phyloP scores from a whole-genome alignment of 2,113 vertebrate species.

The Chrysemys picta region DNA sequence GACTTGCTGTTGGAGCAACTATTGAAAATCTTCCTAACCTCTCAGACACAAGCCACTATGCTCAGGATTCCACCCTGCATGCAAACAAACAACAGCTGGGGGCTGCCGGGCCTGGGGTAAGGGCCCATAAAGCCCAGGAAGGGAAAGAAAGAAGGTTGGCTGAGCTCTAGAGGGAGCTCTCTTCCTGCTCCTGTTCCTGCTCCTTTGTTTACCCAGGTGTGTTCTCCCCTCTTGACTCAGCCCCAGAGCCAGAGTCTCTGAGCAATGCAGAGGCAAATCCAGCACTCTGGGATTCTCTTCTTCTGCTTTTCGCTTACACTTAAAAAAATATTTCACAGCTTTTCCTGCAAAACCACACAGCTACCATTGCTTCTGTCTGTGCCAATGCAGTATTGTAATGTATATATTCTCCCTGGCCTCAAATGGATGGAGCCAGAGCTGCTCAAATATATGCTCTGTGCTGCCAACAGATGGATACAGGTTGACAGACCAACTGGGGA shows the following conservation, averaged over 20 bases:
- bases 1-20: not conserved
- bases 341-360: not conserved
- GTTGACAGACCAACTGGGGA: not conserved
- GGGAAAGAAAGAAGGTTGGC: not conserved
- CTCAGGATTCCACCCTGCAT: not conserved
- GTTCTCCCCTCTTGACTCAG: not conserved
- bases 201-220: conserved; percentile 1
- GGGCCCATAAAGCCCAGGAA: not conserved
- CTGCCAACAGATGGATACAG: not conserved
- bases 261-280: not conserved
- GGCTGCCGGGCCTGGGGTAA: not conserved
- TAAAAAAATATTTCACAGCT: not conserved
- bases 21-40: not conserved
- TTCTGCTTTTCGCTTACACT: not conserved
- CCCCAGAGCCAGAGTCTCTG: not conserved
- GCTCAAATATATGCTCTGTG: not conserved
- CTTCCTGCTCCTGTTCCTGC: not conserved
- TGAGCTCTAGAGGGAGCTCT: not conserved
- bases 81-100: not conserved
- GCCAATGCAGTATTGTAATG: not conserved
- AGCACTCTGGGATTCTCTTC: not conserved
- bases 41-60: not conserved
- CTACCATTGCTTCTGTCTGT: not conserved
- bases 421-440: not conserved
- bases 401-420: no score